Percentiles rank a stretch among this genome's conserved stretches.
Conservation (phyloP, 2,797 vertebrate species). For the Mastacembelus armatus region DNA sequence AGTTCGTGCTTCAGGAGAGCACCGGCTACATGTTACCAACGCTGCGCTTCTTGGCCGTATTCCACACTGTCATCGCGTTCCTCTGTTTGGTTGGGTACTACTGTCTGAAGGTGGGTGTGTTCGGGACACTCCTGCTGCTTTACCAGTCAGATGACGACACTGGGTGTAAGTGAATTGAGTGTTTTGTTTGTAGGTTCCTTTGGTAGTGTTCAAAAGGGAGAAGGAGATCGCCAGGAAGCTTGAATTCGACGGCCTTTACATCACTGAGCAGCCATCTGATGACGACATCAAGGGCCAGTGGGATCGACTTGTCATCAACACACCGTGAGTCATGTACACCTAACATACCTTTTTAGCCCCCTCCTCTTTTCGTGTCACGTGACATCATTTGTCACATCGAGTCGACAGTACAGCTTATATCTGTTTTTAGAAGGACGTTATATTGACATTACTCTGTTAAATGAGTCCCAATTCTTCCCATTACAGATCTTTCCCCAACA, state of each 20-base stretch:
- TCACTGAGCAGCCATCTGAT: constrained; percentile 97
- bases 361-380: no score
- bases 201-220: constrained; percentile 98
- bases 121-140: no score
- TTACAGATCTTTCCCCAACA: constrained; percentile 94
- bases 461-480: neutral
- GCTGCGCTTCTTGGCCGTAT: constrained; percentile 89
- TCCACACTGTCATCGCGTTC: constrained; percentile 95
- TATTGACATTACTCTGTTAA: no score
- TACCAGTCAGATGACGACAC: no score
- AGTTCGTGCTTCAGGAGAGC: constrained; percentile 96
- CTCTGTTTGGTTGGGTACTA: constrained; percentile 96
- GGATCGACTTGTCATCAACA: constrained; percentile 98
- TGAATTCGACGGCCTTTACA: constrained; percentile 97
- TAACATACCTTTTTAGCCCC: neutral
- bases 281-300: constrained; percentile 99
- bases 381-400: no score
- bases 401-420: no score
- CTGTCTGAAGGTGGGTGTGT: constrained; percentile 89
- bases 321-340: constrained; percentile 88
- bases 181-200: constrained; percentile 86
- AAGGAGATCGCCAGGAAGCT: constrained; percentile 97
- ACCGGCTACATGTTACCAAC: constrained; percentile 96
- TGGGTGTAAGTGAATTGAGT: no score
- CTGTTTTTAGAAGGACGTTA: no score